Conservation (phyloP, 2,113 vertebrate species). For the Tachycineta bicolor region DNA sequence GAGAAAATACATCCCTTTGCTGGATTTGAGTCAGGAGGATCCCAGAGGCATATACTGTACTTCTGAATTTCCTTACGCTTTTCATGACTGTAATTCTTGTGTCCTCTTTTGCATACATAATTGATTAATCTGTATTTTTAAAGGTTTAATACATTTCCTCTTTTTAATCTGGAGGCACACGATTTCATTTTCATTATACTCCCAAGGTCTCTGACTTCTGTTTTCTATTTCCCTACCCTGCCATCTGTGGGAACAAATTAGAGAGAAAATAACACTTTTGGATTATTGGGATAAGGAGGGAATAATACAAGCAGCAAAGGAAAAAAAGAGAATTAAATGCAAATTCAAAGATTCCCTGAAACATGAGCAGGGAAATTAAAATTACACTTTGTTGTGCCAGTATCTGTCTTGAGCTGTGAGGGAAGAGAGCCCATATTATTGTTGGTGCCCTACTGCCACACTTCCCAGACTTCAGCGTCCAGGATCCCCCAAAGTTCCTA, state of each 20-base stretch:
- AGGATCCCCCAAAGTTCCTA: background rate
- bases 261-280: conserved; percentile 36
- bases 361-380: background rate
- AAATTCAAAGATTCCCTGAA: conserved; percentile 9
- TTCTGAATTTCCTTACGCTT: conserved; percentile 67
- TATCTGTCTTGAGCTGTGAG: background rate
- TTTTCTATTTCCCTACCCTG: conserved; percentile 17
- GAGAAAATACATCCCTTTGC: conserved; percentile 61
- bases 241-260: conserved; percentile 33
- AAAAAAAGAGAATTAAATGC: conserved; percentile 1
- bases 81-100: conserved; percentile 66
- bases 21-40: conserved; percentile 60
- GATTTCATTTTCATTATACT: conserved; percentile 58
- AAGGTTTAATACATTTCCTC: conserved; percentile 57
- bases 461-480: background rate
- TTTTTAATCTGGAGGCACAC: conserved; percentile 57
- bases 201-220: conserved; percentile 54
- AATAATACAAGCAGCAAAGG: conserved; percentile 13
- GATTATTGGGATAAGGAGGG: conserved; percentile 34
- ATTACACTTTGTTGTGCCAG: background rate
- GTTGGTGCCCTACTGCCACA: background rate
- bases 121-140: conserved; percentile 73
- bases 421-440: background rate
- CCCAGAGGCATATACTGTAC: conserved; percentile 68
- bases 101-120: conserved; percentile 73